Base-by-base conservation (phyloP, 2,888 invertebrate species). In the Cremastinae sp. region DNA sequence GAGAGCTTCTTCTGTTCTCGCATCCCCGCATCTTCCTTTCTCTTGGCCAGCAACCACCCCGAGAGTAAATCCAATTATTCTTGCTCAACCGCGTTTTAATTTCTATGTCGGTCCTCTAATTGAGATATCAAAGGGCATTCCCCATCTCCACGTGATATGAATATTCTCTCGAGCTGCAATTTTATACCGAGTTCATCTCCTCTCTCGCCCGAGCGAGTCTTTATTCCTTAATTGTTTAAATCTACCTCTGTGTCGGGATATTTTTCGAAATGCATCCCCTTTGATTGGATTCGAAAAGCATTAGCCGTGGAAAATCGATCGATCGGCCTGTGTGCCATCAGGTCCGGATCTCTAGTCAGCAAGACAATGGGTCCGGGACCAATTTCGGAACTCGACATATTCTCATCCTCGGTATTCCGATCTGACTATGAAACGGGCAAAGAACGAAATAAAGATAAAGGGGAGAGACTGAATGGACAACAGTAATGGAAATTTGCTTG, bases 401-500 rank as follows among this genome's bases (percentile, higher is more conserved):
- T 51, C 5, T 51, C 51, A 18, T 49, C 8, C 28, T 54, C 34
- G 53, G 22, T 38, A 12, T 53, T 16, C 20, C 18, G 14, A 18
- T 59, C 14, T 64, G 18, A 18, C 18, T 34, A 47, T 16, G n/a
- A n/a, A n/a, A n/a, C n/a, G n/a, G n/a, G n/a, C n/a, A n/a, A n/a
- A n/a, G n/a, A n/a, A 14, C 14, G 12, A 18, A 20, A 20, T 14
- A n/a, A 47, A 20, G 49, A 47, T n/a, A n/a, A n/a, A n/a, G n/a
- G n/a, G n/a, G 70, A 64, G 54, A 14, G 54, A 49, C 51, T 41
- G 61, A 69, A 75, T 69, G 53, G 75, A 78, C 66, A 75, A 78
- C 76, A 71, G 73, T 53, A 72, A 16, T 36, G 73, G 54, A 38
- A 49, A 64, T 54, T 61, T 74, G 58, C 62, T 53, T 65, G 64